Conservation (phyloP, 2,888 invertebrate species). For the Isoperla grammatica region DNA sequence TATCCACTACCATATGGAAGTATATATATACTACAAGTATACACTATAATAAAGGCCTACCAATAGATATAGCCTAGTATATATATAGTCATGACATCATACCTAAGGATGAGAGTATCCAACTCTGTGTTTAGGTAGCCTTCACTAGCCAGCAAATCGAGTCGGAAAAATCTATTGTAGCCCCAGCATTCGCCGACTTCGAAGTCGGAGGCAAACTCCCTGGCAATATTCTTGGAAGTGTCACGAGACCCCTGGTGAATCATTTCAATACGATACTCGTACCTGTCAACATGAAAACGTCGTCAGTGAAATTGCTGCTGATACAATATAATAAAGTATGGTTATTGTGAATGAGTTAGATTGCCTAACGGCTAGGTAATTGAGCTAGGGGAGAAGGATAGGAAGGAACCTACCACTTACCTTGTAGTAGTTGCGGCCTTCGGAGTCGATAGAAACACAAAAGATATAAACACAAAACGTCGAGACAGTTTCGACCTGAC, state of each 20-base stretch:
- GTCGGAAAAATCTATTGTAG: conserved; percentile 86
- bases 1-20: too few relatives aligned
- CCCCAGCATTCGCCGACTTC: conserved; percentile 97
- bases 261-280: conserved; percentile 93
- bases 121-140: conserved; percentile 80
- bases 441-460: too few relatives aligned
- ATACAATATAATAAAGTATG: too few relatives aligned
- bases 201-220: conserved; percentile 93
- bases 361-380: too few relatives aligned
- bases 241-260: conserved; percentile 83
- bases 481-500: too few relatives aligned
- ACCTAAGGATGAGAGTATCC: conserved; percentile 79
- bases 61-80: too few relatives aligned
- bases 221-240: conserved; percentile 78
- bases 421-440: too few relatives aligned
- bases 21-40: too few relatives aligned
- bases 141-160: conserved; percentile 84
- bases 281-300: conserved; percentile 47
- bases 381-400: conserved; percentile 7
- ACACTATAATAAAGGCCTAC: too few relatives aligned
- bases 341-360: too few relatives aligned
- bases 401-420: conserved; percentile 6
- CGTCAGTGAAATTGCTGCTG: too few relatives aligned
- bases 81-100: conserved; percentile 26
- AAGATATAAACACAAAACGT: too few relatives aligned